Percentiles rank a stretch among this genome's conserved stretches.
These are phyloP conservation scores for Pyrocoelia pectoralis DNA, from an alignment of 2,888 invertebrate species.

Conservation along the genomic window DNA sequence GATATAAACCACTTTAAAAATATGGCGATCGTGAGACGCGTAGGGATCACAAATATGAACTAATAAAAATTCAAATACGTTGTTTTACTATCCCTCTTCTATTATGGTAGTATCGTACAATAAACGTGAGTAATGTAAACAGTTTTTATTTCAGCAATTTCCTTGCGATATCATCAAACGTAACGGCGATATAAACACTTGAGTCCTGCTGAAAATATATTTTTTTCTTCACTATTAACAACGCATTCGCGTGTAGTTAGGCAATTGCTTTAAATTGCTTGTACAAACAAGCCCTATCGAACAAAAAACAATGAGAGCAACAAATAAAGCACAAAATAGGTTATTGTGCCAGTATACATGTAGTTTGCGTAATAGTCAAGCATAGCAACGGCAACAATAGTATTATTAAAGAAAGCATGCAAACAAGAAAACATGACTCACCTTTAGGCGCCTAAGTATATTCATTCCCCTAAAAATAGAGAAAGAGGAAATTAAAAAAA, in stretches of 20 bases:
- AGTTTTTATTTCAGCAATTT: conserved; percentile 10
- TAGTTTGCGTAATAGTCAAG: background rate
- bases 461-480: conserved; percentile 59
- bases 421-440: conserved; percentile 47
- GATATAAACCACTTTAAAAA: too few species aligned
- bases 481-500: conserved; percentile 50
- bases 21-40: too few species aligned
- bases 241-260: conserved; percentile 18
- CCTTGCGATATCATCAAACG: conserved; percentile 8
- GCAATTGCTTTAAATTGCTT: conserved; percentile 25
- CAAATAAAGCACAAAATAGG: conserved; percentile 17
- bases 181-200: conserved; percentile 12
- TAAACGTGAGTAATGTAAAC: background rate
- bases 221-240: background rate
- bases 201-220: background rate
- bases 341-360: background rate
- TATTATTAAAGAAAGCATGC: conserved; percentile 12
- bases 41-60: too few species aligned
- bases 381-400: background rate
- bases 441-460: conserved; percentile 57
- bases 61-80: too few species aligned
- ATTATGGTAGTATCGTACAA: too few species aligned
- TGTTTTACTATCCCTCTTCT: too few species aligned
- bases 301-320: conserved; percentile 20
- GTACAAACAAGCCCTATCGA: conserved; percentile 19